Percentiles rank a stretch among this genome's conserved stretches.
These are phyloP conservation scores for Hemithea aestivaria DNA, from an alignment of 2,888 invertebrate genomes.

Conservation along the genomic window DNA sequence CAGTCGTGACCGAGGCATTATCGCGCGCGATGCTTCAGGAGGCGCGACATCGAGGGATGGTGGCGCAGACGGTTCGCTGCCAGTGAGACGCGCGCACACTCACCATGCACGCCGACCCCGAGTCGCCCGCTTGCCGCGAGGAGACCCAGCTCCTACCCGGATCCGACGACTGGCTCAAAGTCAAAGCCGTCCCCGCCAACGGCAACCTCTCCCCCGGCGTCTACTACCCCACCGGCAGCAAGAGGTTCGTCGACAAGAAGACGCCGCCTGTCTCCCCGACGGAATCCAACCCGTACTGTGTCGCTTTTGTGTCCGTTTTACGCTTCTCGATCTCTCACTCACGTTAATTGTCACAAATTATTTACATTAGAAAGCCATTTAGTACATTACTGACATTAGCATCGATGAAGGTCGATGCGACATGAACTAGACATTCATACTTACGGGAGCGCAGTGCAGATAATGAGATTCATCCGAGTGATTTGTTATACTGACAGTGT, in stretches of 20 bases:
- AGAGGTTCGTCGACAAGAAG: conserved; percentile 69
- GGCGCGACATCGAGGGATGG: conserved; percentile 59
- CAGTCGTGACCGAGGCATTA: conserved; percentile 76
- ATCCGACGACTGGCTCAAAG: conserved; percentile 73
- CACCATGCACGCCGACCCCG: conserved; percentile 69
- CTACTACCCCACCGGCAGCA: conserved; percentile 72
- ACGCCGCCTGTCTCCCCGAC: conserved; percentile 61
- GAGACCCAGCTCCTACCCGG: conserved; percentile 71
- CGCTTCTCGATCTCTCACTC: conserved; percentile 27
- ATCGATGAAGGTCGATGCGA: conserved; percentile 62
- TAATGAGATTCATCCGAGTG: conserved; percentile 40
- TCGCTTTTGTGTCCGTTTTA: conserved; percentile 63
- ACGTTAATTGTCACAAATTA: conserved; percentile 35
- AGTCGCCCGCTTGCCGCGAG: conserved; percentile 72
- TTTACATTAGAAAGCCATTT: conserved; percentile 50
- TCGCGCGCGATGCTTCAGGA: conserved; percentile 75
- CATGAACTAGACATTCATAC: conserved; percentile 63
- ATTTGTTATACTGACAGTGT: conserved; percentile 40
- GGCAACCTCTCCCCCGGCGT: conserved; percentile 73
- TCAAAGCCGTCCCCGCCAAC: conserved; percentile 61
- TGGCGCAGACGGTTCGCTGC: conserved; percentile 54
- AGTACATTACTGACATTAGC: conserved; percentile 63
- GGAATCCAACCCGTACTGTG: conserved; percentile 60
- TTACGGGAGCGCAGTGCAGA: conserved; percentile 42
- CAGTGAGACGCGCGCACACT: conserved; percentile 56